These are phyloP conservation scores for Amphiura filiformis DNA, from an alignment of 35 echinoderm and acorn worm species.

Conservation along the genomic window DNA sequence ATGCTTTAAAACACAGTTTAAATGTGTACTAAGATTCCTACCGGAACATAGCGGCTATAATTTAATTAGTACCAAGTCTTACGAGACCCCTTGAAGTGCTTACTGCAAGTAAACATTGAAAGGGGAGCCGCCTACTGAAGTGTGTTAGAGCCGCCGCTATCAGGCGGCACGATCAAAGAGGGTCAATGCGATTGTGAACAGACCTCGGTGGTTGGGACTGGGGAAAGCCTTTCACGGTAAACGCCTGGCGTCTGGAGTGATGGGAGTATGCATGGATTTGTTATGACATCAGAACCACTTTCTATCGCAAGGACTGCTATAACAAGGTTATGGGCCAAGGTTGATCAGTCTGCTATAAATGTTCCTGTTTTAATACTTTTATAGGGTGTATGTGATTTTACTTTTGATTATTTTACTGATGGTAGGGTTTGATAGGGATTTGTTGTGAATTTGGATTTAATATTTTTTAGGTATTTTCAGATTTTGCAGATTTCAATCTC, in stretches of 20 bases:
- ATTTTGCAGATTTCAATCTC: too few relatives aligned
- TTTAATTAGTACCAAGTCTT: conserved; percentile 6
- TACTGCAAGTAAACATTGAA: not conserved
- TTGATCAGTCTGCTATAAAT: too few relatives aligned
- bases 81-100: conserved; percentile 1
- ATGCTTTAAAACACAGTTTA: too few relatives aligned
- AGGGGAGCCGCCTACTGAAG: not conserved
- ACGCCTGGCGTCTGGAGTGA: not conserved
- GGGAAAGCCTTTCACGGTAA: not conserved
- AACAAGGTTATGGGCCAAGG: conserved; percentile 5
- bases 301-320: not conserved
- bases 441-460: too few relatives aligned
- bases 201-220: not conserved
- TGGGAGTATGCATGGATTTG: not conserved
- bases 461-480: too few relatives aligned
- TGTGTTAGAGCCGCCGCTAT: conserved; percentile 10
- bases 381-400: too few relatives aligned
- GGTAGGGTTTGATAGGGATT: too few relatives aligned
- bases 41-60: not conserved
- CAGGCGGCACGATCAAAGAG: conserved; percentile 2
- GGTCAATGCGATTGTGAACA: not conserved
- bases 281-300: not conserved
- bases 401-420: too few relatives aligned
- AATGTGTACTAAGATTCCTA: not conserved
- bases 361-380: too few relatives aligned